Base-by-base conservation (phyloP, 35 echinoderm and acorn worm species). In the Stichopus chloronotus region DNA sequence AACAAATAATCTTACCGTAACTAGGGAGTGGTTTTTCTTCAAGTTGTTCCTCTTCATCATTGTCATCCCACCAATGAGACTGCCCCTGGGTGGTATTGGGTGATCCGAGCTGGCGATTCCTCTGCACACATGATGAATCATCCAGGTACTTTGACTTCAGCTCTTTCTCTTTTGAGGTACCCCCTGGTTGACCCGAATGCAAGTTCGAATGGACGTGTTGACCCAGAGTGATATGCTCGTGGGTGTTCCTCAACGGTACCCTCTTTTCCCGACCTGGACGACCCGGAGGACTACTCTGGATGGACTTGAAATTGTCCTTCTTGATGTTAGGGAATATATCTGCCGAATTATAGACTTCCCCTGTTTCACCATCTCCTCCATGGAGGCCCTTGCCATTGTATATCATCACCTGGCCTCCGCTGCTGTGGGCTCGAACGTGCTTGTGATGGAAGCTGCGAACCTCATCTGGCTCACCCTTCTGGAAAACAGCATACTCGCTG, bases 21-120 rank as follows among this genome's bases (percentile, higher is more conserved):
- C 80, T 83, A 83, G 80, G 86, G 61, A 88, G 58, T 61, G 86
- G 86, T 69, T 88, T 88, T 30, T 88, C 86, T 25, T 63, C 57
- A 11, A 63, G 86, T 25, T 63, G 57, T 19, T 60, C 57, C 19
- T 88, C 61, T 63, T 88, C 86, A 17, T 22, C 61, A 61, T 83
- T 63, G 19, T 60, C 86, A 88, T 88, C 57, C 86, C 86, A 63
- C 86, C 61, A 63, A 6, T 23, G 86, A 12, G 58, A 12, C 17
- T 25, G 57, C 7, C 25, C 58, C 86, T 88, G 86, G 17, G 20
- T 65, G 17, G 20, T 65, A 63, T 20, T 60, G 13, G 61, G 58
- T 53, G 52, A 80, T 20, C 86, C 86, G 23, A 16, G 25, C 22
- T 54, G 20, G 17, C 11, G 22, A 60, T 61, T 88, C 10, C 12